Conservation (phyloP, 2,113 vertebrate species). For the Pluvianellus socialis region DNA sequence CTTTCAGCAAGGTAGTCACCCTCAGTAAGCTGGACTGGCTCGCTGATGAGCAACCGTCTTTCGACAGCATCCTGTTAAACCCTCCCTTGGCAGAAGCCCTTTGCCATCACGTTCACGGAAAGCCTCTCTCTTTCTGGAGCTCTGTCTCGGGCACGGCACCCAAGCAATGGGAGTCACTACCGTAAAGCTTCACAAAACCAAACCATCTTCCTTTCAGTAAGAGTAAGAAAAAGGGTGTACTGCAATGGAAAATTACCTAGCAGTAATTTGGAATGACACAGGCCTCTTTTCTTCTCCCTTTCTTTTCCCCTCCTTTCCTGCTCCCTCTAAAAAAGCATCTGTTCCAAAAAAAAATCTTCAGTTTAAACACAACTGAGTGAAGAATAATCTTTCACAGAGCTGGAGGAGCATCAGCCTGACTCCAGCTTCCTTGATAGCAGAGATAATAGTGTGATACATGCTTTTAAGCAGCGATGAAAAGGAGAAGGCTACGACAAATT, state of each 20-base stretch:
- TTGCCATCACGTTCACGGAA: background rate
- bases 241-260: background rate
- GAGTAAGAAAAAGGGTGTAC: background rate
- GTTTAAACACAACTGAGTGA: background rate
- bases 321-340: background rate
- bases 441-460: background rate
- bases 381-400: background rate
- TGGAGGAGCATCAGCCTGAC: background rate
- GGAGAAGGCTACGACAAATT: background rate
- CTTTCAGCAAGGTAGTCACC: background rate
- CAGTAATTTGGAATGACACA: background rate
- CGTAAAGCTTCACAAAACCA: background rate
- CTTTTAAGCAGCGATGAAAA: background rate
- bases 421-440: background rate
- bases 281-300: background rate
- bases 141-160: background rate
- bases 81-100: background rate
- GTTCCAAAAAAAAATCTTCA: background rate
- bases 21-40: too few species aligned
- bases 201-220: background rate
- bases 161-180: background rate
- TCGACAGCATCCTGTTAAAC: background rate
- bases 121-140: background rate
- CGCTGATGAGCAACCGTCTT: too few species aligned
- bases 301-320: background rate